phyloP scores from a whole-genome alignment of 1,140 invertebrate genomes.

The Lysiphlebus fabarum region DNA sequence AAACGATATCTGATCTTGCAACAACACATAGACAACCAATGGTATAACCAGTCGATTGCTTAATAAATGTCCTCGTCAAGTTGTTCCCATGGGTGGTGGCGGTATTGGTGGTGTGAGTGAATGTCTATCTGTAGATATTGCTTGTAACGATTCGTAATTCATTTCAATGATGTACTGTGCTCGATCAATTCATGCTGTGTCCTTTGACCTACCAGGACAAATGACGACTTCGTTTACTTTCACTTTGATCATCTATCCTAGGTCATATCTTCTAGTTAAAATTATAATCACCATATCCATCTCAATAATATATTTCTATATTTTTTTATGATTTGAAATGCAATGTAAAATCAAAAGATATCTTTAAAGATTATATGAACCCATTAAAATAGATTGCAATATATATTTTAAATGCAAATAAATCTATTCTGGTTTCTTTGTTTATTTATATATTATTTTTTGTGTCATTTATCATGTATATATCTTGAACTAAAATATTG shows the following conservation, averaged over 20 bases:
- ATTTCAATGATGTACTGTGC: not conserved
- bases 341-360: too few relatives aligned
- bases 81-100: not conserved
- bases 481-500: slow-evolving; percentile 41
- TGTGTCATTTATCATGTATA: slow-evolving; percentile 38
- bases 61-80: slow-evolving; percentile 10
- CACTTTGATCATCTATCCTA: not conserved
- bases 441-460: slow-evolving; percentile 10
- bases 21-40: slow-evolving; percentile 13
- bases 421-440: not conserved
- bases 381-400: too few relatives aligned
- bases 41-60: slow-evolving; percentile 4
- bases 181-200: slow-evolving; percentile 7
- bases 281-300: too few relatives aligned
- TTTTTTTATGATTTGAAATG: too few relatives aligned
- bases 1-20: slow-evolving; percentile 27
- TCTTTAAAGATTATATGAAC: too few relatives aligned
- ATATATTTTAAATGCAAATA: too few relatives aligned
- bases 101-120: too few relatives aligned
- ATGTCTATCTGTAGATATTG: too few relatives aligned
- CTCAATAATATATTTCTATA: too few relatives aligned
- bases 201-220: slow-evolving; percentile 7
- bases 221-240: not conserved
- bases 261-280: too few relatives aligned
- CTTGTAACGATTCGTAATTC: slow-evolving; percentile 15